A percentile compares a stretch with the other conserved stretches of the same genome.
These are phyloP conservation scores for Psittacula cyanocephala DNA, from an alignment of 2,113 vertebrate genomes.

Conservation along the genomic window DNA sequence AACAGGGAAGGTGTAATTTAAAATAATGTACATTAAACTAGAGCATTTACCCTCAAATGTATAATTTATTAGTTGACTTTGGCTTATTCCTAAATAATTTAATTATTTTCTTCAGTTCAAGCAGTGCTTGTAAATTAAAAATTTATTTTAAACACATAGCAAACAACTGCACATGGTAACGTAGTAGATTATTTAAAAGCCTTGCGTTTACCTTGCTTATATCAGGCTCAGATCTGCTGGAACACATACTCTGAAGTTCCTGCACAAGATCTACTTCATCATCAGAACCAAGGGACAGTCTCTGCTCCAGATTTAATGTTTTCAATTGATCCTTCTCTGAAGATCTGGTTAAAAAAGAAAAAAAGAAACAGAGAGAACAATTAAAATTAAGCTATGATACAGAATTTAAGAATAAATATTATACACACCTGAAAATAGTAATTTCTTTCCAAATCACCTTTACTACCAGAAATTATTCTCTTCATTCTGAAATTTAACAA, in stretches of 20 bases:
- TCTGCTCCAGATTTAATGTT: slow-evolving; percentile 70
- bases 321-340: slow-evolving; percentile 62
- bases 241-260: slow-evolving; percentile 92
- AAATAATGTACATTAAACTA: not conserved
- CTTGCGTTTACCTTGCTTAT: slow-evolving; percentile 87
- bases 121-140: not conserved
- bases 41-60: not conserved
- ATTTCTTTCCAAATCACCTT: not conserved
- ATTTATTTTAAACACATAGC: not conserved
- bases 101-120: slow-evolving; percentile 1
- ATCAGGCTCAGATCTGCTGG: slow-evolving; percentile 94
- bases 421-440: not conserved
- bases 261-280: slow-evolving; percentile 89
- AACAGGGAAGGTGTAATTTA: not conserved
- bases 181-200: slow-evolving; percentile 11
- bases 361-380: not conserved
- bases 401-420: not conserved
- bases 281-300: slow-evolving; percentile 83
- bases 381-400: not conserved
- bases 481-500: not conserved
- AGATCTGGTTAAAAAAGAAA: slow-evolving; percentile 37
- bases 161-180: not conserved
- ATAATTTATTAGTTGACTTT: not conserved
- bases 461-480: not conserved
- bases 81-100: not conserved